Evolutionary conservation across 2,113 vertebrate genomes (phyloP).

Genomic region (Lichenostomus cassidix): DNA sequence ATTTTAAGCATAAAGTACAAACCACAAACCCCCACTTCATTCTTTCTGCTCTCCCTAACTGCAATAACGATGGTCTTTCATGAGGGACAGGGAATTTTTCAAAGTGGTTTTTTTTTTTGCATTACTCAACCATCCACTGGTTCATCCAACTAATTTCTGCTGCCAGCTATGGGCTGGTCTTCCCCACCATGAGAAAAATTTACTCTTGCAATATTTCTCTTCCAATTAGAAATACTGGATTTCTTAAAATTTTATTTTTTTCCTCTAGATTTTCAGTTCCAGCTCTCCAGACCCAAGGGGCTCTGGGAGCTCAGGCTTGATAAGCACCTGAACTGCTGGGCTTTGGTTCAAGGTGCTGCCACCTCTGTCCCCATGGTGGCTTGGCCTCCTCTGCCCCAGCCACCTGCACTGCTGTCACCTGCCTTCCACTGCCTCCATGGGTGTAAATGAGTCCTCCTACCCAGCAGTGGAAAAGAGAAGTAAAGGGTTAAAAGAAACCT

Average conservation of each 20-base stretch:
- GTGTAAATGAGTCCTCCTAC: neutral
- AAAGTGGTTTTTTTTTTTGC: neutral
- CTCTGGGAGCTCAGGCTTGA: neutral
- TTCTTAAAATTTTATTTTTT: neutral
- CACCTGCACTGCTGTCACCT: neutral
- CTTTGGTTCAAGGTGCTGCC: neutral
- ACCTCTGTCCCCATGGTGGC: neutral
- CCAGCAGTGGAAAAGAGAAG: neutral
- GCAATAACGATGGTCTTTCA: neutral
- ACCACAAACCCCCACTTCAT: conserved; percentile 14
- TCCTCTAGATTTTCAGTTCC: neutral
- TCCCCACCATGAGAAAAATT: neutral
- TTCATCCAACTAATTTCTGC: neutral
- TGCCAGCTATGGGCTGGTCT: neutral
- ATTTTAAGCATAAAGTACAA: conserved; percentile 35
- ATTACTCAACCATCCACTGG: neutral
- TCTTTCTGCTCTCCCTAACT: conserved; percentile 13
- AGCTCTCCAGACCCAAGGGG: neutral
- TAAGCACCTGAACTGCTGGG: neutral
- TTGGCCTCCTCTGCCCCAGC: neutral
- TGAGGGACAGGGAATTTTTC: neutral
- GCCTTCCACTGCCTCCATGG: accelerated
- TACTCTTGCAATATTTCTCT: neutral
- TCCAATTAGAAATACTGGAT: neutral
- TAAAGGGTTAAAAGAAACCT: conserved; percentile 56